Evolutionary conservation across 2,888 invertebrate species (phyloP), one percentile per base, ranked within the genome.

Genomic region (Melinaea menophilus): DNA sequence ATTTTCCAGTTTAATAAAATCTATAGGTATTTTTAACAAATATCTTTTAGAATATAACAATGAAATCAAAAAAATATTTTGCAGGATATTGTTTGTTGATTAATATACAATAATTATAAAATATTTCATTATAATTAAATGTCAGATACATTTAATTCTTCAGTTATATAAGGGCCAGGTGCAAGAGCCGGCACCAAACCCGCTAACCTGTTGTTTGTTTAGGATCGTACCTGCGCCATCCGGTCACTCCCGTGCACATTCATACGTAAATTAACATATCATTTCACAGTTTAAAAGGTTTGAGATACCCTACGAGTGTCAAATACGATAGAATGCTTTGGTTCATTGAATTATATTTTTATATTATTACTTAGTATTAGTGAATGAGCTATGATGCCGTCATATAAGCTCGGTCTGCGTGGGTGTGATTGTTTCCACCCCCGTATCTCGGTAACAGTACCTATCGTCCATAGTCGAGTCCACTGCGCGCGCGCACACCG

Each of bases 121-220:
- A 41, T 41, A 41, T 41, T 41, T 9, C 7, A 9, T 9, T 41
- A 41, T 9, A 9, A 9, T 41, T 41, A 5, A 5, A 9, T 41
- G 41, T 41, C 7, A 41, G 41, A 41, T 9, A 41, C 37, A 7
- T 2, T 22, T 22, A 22, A 22, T 37, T 37, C 37, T 37, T 37
- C 7, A 37, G 5, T 37, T 37, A 5, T 37, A 37, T 37, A 37
- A 11, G 11, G 37, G 33, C 41, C 57, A 58, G 46, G 46, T 62
- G 58, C 47, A 37, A 56, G 55, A 33, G 47, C 45, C 57, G 41
- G 37, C 4, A 55, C 46, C 34, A 51, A 58, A 58, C 54, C 48
- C 22, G 59, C 13, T 59, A 62, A 45, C 51, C 51, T 51, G n/a
- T n/a, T 63, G 56, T 59, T 59, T 63, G 56, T 59, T 59, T 59